Evolutionary conservation across 37 sponge, comb jelly and placozoan genomes (phyloP).

Genomic region (Eunapius fragilis): DNA sequence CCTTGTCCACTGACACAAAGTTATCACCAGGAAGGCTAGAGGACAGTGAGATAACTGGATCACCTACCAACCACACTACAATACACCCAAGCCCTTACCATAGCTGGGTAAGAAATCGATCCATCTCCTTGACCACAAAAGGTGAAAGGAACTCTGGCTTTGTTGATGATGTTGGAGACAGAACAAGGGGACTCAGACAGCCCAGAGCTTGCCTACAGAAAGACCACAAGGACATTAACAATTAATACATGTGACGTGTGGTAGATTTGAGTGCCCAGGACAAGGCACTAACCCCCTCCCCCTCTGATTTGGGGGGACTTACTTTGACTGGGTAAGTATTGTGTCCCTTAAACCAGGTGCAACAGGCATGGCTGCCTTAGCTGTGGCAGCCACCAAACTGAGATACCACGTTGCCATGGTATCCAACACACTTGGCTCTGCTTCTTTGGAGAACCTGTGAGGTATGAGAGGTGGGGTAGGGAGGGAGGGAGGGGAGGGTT

Average conservation of each 20-base stretch:
- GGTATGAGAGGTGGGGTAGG: no score
- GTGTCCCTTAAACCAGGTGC: constrained; percentile 64
- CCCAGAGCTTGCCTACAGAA: constrained; percentile 13
- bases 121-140: constrained; percentile 71
- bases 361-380: constrained; percentile 63
- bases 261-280: neutral
- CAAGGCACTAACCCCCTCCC: neutral
- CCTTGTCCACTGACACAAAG: constrained; percentile 26
- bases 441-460: constrained; percentile 18
- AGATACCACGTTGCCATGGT: constrained; percentile 75
- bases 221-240: no score
- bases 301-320: neutral
- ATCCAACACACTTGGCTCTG: constrained; percentile 65
- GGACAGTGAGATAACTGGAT: neutral
- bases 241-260: neutral
- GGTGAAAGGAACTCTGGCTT: constrained; percentile 69
- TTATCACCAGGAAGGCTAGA: constrained; percentile 39
- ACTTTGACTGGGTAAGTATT: constrained; percentile 81
- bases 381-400: constrained; percentile 58
- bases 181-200: constrained; percentile 63
- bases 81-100: constrained; percentile 9
- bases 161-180: constrained; percentile 60
- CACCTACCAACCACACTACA: neutral
- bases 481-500: neutral
- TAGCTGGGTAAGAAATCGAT: constrained; percentile 57